phyloP scores from a whole-genome alignment of 2,113 vertebrate genomes.

The Rhabdornis inornatus region DNA sequence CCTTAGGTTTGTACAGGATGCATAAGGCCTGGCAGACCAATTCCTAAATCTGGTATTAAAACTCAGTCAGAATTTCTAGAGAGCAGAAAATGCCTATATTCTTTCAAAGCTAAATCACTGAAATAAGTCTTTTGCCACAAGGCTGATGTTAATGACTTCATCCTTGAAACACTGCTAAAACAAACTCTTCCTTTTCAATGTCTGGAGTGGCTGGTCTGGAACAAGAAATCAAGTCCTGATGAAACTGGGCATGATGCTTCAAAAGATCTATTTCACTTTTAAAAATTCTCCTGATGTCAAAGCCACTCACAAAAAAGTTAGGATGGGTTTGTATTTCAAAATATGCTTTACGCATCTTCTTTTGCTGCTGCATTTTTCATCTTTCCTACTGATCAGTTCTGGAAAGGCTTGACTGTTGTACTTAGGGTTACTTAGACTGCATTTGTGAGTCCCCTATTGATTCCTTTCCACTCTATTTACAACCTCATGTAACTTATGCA shows the following conservation, averaged over 20 bases:
- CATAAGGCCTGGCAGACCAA: neutral
- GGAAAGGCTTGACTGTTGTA: neutral
- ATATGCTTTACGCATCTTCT: neutral
- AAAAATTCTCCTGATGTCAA: neutral
- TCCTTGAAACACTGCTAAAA: neutral
- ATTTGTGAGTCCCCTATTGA: neutral
- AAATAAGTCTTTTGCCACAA: neutral
- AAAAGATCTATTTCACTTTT: neutral
- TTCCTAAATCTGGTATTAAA: neutral
- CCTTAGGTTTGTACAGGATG: neutral
- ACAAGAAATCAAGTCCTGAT: neutral
- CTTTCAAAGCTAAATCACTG: neutral
- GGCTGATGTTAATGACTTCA: neutral
- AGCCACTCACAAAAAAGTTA: neutral
- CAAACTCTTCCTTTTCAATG: neutral
- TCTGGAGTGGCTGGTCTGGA: neutral
- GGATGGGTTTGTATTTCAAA: neutral
- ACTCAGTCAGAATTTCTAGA: neutral
- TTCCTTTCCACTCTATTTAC: neutral
- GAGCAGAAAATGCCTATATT: neutral
- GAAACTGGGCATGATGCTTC: neutral
- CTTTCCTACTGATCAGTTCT: neutral
- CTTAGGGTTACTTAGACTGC: neutral
- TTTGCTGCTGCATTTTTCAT: neutral
- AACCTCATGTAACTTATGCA: neutral